Evolutionary conservation across 2,113 vertebrate species (phyloP), one percentile per base, ranked within the genome.

Genomic region (Syngnathus typhle): DNA sequence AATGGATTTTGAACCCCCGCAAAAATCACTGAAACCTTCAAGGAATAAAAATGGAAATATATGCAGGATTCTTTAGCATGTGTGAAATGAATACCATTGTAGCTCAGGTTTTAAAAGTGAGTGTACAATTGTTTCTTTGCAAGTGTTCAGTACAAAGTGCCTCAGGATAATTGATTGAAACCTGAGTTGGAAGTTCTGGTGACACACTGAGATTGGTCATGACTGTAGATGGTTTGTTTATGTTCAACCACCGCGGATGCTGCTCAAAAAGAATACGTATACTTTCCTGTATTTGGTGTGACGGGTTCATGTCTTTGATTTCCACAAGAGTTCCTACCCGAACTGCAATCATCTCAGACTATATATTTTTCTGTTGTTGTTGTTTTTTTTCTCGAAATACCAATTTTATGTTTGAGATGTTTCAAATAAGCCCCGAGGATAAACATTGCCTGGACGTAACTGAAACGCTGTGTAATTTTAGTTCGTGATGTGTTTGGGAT

Each of bases 201-300:
- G 68, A 70, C 60, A 70, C 66, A 72, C 60, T 61, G 46, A 43
- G 23, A 55, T 65, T 18, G 60, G 59, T 49, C 70, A 71, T 76
- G 72, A 69, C 69, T 82, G 71, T 13, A 66, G 27, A 70, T 69
- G 68, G 32, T 64, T 79, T 81, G 66, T 84, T 84, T 81, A 83
- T 65, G 32, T 84, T 74, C 71, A 76, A 69, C 70, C 71, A 70
- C 71, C 71, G 62, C 62, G 70, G 64, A 76, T n/a, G 55, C 77
- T 56, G 60, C 66, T 69, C 71, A 69, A 62, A 69, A 80, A 46
- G 18, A 44, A 62, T 47, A 67, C 72, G 27, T 1, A 0, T 61
- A 67, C 59, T 41, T 52, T 19, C 43, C 56, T 52, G 11, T 47
- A 47, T 6, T 70, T 55, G 55, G 55, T 37, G 65, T 60, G 61